Conservation (phyloP, 2,113 vertebrate genomes). For the Riparia riparia region DNA sequence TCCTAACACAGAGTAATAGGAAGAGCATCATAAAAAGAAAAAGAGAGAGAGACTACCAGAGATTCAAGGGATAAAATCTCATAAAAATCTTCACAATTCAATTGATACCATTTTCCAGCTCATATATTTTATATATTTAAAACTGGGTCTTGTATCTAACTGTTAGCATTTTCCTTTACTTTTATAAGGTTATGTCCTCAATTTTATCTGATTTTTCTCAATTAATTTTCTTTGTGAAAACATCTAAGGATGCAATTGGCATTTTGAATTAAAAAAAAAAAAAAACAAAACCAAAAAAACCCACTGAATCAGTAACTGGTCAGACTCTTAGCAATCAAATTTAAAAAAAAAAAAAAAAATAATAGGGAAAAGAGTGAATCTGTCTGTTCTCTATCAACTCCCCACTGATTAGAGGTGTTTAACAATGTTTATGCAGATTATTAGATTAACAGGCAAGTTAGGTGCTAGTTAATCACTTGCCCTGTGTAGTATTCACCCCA, state of each 20-base stretch:
- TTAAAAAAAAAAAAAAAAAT: neutral
- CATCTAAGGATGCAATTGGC: neutral
- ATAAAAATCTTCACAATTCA: neutral
- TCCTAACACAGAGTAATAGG: neutral
- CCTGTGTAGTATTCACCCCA: neutral
- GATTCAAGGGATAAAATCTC: neutral
- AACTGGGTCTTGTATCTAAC: neutral
- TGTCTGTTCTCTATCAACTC: neutral
- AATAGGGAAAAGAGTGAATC: neutral
- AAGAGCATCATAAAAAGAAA: too few relatives aligned
- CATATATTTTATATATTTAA: neutral
- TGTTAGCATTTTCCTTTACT: neutral
- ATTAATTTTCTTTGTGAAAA: neutral
- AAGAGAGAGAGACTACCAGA: neutral
- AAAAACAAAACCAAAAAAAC: neutral
- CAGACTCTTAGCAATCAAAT: neutral
- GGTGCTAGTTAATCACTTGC: neutral
- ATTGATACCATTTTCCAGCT: neutral
- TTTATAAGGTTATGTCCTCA: neutral
- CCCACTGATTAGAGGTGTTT: rapidly evolving
- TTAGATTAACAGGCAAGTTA: neutral
- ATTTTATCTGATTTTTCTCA: neutral
- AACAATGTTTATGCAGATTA: neutral
- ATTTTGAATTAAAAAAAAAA: neutral
- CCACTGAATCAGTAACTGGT: neutral